phyloP scores from a whole-genome alignment of 2,113 vertebrate species.

The Hylia prasina region DNA sequence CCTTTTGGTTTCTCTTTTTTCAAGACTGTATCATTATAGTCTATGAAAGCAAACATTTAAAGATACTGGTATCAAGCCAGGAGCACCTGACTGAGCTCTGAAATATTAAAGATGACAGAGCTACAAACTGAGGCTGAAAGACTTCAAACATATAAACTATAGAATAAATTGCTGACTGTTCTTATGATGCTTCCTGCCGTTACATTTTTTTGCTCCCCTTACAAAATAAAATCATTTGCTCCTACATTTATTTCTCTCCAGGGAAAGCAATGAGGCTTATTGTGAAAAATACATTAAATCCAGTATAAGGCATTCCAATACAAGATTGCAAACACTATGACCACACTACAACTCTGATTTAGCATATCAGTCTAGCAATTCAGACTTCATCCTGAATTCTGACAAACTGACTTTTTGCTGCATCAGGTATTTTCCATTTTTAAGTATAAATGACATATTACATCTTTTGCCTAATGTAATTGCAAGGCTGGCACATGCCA shows the following conservation, averaged over 20 bases:
- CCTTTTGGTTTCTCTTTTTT: not conserved
- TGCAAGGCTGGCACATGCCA: not conserved
- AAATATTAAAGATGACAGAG: not conserved
- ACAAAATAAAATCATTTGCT: not conserved
- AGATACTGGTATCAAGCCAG: not conserved
- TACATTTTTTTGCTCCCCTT: not conserved
- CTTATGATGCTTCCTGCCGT: not conserved
- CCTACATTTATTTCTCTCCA: not conserved
- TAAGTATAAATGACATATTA: not conserved
- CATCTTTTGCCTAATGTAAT: not conserved
- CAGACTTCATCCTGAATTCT: not conserved
- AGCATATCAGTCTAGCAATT: not conserved
- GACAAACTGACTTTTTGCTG: not conserved
- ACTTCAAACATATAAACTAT: not conserved
- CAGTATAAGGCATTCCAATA: not conserved
- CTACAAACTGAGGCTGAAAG: not conserved
- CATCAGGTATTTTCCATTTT: not conserved
- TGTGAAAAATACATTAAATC: not conserved
- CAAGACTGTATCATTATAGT: not conserved
- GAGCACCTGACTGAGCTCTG: not conserved
- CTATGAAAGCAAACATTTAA: not conserved
- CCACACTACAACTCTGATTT: not conserved
- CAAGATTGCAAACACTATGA: not conserved
- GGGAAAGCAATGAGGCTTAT: not conserved
- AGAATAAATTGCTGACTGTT: not conserved